Evolutionary conservation across 2,888 invertebrate genomes (phyloP), one percentile per base, ranked within the genome.

Genomic region (Philaethria dido): DNA sequence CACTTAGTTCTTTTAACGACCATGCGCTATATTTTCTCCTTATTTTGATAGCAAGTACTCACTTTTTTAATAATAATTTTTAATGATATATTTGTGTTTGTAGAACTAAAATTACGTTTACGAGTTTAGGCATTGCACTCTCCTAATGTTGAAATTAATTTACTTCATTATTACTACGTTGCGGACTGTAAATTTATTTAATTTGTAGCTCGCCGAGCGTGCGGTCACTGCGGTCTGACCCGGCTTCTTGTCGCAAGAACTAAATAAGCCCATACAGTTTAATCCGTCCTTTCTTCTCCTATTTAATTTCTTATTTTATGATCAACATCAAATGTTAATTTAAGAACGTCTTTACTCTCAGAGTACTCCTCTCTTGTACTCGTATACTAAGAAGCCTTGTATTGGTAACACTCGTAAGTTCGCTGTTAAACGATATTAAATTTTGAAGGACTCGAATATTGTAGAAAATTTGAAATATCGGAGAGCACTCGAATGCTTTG

Each of bases 121-220:
- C 16, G 22, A 29, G 18, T 25, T 60, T 39, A 57, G 47, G 42
- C 57, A 60, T 60, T 65, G 64, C 64, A 60, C 59, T 65, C 42
- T 55, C 36, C 45, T 62, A 66, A 62, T 69, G 69, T 66, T 64
- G 71, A 71, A 71, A 69, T 69, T 69, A 69, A 64, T 66, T 64
- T 45, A 62, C 61, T 69, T 69, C 61, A 66, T 69, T 64, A 71
- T 71, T 57, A 54, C 64, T 62, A 55, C 72, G 75, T 78, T 78
- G 79, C 70, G 72, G 74, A 70, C 76, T 78, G 81, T 80, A 81
- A 82, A 82, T 84, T 84, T 77, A 86, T 86, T 86, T 82, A 84
- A 87, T 87, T 86, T 86, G 86, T 85, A 81, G 80, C 79, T 75
- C 73, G 75, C 77, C 77, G 77, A 75, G 75, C 74, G 76, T 75